Percentiles rank a stretch among this genome's conserved stretches.
These are phyloP conservation scores for Azorinus chamasolen DNA, from an alignment of 2,888 invertebrate species.

Conservation along the genomic window DNA sequence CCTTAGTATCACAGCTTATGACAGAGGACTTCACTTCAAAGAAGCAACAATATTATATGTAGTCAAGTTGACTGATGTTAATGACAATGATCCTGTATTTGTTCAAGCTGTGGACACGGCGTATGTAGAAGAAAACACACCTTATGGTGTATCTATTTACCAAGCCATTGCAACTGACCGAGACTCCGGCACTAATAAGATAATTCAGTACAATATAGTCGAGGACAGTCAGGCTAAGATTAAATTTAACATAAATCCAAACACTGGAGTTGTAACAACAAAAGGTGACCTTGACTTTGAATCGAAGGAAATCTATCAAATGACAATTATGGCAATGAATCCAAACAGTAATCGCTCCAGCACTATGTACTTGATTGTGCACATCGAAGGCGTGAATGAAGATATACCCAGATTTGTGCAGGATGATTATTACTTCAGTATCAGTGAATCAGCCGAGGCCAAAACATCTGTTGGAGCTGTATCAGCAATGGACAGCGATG, in stretches of 20 bases:
- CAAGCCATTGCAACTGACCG: constrained; percentile 92
- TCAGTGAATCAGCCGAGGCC: constrained; percentile 79
- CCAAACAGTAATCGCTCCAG: constrained; percentile 91
- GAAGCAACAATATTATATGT: constrained; percentile 93
- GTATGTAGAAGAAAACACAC: constrained; percentile 93
- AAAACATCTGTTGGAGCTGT: constrained; percentile 77
- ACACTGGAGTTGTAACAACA: constrained; percentile 92
- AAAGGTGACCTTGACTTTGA: constrained; percentile 95
- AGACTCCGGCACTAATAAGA: constrained; percentile 95
- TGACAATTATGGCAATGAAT: constrained; percentile 94
- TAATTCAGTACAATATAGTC: constrained; percentile 93
- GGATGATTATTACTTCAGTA: constrained; percentile 74
- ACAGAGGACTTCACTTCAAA: constrained; percentile 93
- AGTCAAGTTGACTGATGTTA: constrained; percentile 95
- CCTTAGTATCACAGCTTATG: constrained; percentile 94
- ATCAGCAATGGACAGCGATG: constrained; percentile 79
- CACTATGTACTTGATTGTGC: constrained; percentile 71
- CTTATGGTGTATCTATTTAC: constrained; percentile 89
- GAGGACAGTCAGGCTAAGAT: constrained; percentile 88
- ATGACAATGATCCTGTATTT: constrained; percentile 94
- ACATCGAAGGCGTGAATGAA: constrained; percentile 83
- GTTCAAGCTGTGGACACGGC: constrained; percentile 92
- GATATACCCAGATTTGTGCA: constrained; percentile 78
- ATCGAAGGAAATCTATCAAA: constrained; percentile 91
- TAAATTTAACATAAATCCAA: constrained; percentile 92